Percentiles rank a stretch among this genome's conserved stretches.
Evolutionary conservation across 2,888 invertebrate species (phyloP).

Genomic region (Ernsta delagoae): DNA sequence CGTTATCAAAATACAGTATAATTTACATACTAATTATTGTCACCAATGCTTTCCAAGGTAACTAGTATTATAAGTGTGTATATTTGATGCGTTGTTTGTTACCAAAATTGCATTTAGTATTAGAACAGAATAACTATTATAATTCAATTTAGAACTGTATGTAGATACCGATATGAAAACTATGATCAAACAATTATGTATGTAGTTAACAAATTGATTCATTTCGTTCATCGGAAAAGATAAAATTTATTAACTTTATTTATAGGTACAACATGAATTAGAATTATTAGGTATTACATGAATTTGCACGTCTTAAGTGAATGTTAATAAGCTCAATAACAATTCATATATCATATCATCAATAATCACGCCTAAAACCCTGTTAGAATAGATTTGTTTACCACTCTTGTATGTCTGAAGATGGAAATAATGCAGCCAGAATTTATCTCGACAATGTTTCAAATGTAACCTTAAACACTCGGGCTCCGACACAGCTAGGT

Average conservation of each 20-base stretch:
- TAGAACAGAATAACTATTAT: background rate
- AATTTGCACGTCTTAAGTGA: too few species aligned
- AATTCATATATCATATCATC: too few species aligned
- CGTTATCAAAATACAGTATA: slow-evolving; percentile 28
- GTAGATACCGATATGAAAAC: background rate
- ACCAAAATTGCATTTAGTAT: slow-evolving; percentile 6
- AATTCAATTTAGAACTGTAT: background rate
- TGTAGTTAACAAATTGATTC: background rate
- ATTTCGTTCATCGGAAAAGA: background rate
- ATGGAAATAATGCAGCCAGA: slow-evolving; percentile 4
- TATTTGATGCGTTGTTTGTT: background rate
- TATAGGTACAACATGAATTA: background rate
- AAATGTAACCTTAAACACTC: slow-evolving; percentile 26
- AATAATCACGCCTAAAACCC: too few species aligned
- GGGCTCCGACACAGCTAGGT: slow-evolving; percentile 67
- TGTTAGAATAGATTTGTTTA: too few species aligned
- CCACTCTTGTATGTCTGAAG: too few species aligned
- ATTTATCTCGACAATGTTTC: slow-evolving; percentile 7
- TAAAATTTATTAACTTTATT: background rate
- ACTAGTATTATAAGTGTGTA: background rate
- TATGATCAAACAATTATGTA: too few species aligned
- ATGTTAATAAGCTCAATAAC: too few species aligned
- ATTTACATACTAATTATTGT: slow-evolving; percentile 28
- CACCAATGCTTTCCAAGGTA: slow-evolving; percentile 19
- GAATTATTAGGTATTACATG: too few species aligned